These are phyloP conservation scores for Potorous gilbertii DNA, from an alignment of 2,797 vertebrate species.

Conservation along the genomic window DNA sequence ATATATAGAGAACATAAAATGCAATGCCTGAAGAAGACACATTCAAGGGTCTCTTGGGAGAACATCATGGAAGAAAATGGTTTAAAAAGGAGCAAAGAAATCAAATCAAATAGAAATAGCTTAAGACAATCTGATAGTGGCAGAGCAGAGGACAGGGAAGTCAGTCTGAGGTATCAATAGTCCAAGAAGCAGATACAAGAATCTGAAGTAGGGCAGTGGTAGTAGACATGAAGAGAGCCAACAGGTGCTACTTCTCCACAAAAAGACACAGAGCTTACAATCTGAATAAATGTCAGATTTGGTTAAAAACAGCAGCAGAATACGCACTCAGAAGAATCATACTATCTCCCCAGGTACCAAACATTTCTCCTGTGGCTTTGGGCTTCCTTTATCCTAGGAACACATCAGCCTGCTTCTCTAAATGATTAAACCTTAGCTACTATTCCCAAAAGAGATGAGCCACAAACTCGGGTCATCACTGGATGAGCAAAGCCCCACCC, in stretches of 20 bases:
- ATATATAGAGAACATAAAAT: not conserved
- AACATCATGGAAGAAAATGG: constrained; percentile 46
- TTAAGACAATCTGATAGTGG: not conserved
- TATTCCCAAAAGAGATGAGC: constrained; percentile 39
- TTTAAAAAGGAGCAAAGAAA: constrained; percentile 50
- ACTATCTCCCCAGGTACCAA: constrained; percentile 31
- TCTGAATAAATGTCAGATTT: constrained; percentile 6
- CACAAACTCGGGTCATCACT: constrained; percentile 51
- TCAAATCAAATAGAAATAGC: constrained; percentile 52
- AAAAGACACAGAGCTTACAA: not conserved
- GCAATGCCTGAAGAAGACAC: not conserved
- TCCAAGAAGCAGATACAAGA: not conserved
- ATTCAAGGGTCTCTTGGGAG: not conserved
- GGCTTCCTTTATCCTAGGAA: not conserved
- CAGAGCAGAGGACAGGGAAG: not conserved
- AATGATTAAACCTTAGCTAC: not conserved
- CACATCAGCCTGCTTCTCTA: not conserved
- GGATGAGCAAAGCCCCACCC: constrained; percentile 50
- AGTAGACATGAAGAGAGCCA: not conserved
- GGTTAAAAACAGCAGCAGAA: constrained; percentile 24
- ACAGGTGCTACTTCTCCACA: not conserved
- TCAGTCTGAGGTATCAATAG: not conserved
- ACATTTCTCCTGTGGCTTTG: not conserved
- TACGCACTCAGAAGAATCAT: constrained; percentile 32
- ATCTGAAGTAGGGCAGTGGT: not conserved